Percentiles rank a stretch among this genome's conserved stretches.
These are phyloP conservation scores for Genyomyrus donnyi DNA, from an alignment of 2,113 vertebrate genomes.

Conservation along the genomic window DNA sequence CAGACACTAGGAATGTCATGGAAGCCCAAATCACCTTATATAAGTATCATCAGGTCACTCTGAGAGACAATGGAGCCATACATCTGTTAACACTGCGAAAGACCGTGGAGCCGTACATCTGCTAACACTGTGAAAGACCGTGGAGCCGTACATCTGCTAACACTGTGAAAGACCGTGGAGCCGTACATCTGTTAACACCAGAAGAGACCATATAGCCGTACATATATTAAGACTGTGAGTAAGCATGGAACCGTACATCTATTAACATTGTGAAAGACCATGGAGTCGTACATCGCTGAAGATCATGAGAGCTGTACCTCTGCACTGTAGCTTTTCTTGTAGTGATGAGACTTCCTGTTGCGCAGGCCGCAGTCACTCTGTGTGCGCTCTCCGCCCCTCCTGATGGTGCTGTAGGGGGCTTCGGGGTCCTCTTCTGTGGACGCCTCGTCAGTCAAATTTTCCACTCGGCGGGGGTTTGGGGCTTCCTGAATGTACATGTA, in stretches of 20 bases:
- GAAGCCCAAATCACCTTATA: not conserved
- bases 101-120: not conserved
- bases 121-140: not conserved
- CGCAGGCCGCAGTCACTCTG: slow-evolving; percentile 72
- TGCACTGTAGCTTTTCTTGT: slow-evolving; percentile 81
- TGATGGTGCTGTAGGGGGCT: slow-evolving; percentile 65
- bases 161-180: not conserved
- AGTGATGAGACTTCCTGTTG: slow-evolving; percentile 79
- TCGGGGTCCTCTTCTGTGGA: slow-evolving; percentile 94
- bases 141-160: not conserved
- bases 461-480: slow-evolving; percentile 44
- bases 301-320: slow-evolving; percentile 62
- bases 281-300: not conserved
- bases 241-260: not conserved
- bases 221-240: not conserved
- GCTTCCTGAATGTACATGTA: slow-evolving; percentile 56
- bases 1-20: not conserved
- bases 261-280: not conserved
- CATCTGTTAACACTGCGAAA: not conserved
- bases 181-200: not conserved
- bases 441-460: slow-evolving; percentile 83
- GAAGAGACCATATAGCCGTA: too few relatives aligned
- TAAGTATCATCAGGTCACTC: not conserved
- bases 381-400: slow-evolving; percentile 63
- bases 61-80: not conserved